Conservation (phyloP, 1,140 invertebrate species). For the Ceratosolen fusciceps region DNA sequence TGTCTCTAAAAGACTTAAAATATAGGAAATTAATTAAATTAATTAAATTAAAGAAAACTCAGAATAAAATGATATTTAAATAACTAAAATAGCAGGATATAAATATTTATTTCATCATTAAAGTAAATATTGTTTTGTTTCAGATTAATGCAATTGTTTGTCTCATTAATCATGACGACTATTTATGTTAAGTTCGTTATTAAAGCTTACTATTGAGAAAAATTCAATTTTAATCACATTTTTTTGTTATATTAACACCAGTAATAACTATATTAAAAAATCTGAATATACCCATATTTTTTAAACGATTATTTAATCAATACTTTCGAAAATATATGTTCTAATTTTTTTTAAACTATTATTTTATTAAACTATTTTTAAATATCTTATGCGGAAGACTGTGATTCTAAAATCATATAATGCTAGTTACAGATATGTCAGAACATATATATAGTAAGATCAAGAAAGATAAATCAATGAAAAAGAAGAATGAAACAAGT, state of each 20-base stretch:
- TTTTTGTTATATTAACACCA: no score
- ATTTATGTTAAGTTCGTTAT: background rate
- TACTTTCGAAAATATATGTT: background rate
- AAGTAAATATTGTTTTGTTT: no score
- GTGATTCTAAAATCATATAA: background rate
- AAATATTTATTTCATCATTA: no score
- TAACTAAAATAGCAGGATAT: no score
- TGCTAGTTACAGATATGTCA: background rate
- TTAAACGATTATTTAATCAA: background rate
- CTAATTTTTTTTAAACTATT: background rate
- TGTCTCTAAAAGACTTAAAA: no score
- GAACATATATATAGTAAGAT: background rate
- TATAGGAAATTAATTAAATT: no score
- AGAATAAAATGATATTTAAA: no score
- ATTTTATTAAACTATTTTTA: background rate
- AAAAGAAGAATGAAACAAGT: conserved; percentile 18
- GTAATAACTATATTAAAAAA: no score
- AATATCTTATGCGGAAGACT: background rate
- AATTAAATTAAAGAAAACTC: no score
- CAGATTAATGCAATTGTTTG: background rate
- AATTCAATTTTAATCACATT: no score
- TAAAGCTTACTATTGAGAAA: background rate
- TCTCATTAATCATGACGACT: background rate
- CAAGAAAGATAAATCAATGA: background rate
- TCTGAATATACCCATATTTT: no score